These are phyloP conservation scores for Pogonomyrmex californicus DNA, from an alignment of 1,140 invertebrate species.

Conservation along the genomic window DNA sequence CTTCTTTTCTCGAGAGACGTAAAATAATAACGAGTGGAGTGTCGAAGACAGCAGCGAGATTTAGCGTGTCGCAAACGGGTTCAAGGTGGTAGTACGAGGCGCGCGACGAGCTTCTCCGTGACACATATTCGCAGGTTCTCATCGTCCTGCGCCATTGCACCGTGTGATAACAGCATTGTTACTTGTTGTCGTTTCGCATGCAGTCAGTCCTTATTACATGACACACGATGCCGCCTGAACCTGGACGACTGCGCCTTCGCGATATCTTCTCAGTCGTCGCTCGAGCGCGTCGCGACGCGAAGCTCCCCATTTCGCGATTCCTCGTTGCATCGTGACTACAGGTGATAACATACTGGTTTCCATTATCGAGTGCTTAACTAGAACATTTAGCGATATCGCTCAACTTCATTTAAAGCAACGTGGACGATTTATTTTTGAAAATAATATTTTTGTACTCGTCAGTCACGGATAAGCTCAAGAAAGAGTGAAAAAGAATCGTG, in stretches of 20 bases:
- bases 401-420: neutral
- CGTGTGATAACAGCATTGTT: conserved; percentile 85
- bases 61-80: conserved; percentile 61
- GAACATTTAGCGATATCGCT: neutral
- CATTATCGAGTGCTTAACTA: conserved; percentile 8
- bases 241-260: conserved; percentile 72
- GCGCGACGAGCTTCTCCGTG: conserved; percentile 64
- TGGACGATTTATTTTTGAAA: neutral
- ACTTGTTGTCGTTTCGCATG: conserved; percentile 74
- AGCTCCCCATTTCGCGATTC: conserved; percentile 70
- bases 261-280: conserved; percentile 84
- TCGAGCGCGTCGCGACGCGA: conserved; percentile 75
- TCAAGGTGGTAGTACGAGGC: conserved; percentile 62
- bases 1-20: conserved; percentile 15
- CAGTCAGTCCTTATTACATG: conserved; percentile 82
- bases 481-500: neutral
- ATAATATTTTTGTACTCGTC: no score
- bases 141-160: conserved; percentile 81
- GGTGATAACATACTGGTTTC: conserved; percentile 51
- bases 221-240: conserved; percentile 79
- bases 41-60: neutral
- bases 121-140: conserved; percentile 71
- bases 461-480: neutral
- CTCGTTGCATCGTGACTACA: neutral
- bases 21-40: neutral